Evolutionary conservation across 2,113 vertebrate genomes (phyloP).

Genomic region (Urocynchramus pylzowi): DNA sequence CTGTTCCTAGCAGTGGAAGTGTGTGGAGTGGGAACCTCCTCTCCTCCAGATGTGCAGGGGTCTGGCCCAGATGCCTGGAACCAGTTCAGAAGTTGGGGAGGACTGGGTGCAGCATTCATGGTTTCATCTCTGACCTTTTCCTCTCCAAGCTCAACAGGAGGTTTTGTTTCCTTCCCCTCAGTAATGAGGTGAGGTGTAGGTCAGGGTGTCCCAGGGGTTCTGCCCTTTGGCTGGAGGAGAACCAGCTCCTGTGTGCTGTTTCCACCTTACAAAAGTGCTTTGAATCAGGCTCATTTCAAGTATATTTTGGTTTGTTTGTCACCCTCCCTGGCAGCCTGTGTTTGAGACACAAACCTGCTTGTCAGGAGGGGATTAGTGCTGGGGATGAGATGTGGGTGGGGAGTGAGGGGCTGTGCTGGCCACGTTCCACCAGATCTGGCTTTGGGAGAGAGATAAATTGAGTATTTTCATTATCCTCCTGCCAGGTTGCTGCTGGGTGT

Average conservation of each 20-base stretch:
- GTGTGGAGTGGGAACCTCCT: not conserved
- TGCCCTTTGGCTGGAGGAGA: not conserved
- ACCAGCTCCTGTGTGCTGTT: not conserved
- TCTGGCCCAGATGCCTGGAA: not conserved
- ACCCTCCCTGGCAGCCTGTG: not conserved
- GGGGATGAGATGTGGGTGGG: not conserved
- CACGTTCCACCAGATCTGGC: accelerated
- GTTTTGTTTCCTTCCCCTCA: not conserved
- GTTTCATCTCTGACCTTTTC: not conserved
- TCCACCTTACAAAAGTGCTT: not conserved
- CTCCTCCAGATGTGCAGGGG: not conserved
- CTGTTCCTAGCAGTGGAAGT: not conserved
- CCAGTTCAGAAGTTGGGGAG: not conserved
- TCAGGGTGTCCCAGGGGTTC: not conserved
- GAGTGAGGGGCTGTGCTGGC: not conserved
- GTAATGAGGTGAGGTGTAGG: not conserved
- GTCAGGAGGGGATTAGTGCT: not conserved
- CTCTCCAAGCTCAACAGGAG: not conserved
- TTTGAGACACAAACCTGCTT: not conserved
- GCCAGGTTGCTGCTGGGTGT: not conserved
- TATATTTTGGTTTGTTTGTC: not conserved
- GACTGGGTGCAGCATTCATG: not conserved
- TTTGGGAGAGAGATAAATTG: not conserved
- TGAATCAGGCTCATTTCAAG: accelerated
- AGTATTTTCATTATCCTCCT: not conserved